phyloP scores from a whole-genome alignment of 2,888 invertebrate species.

The Rugalucina vietnamica region DNA sequence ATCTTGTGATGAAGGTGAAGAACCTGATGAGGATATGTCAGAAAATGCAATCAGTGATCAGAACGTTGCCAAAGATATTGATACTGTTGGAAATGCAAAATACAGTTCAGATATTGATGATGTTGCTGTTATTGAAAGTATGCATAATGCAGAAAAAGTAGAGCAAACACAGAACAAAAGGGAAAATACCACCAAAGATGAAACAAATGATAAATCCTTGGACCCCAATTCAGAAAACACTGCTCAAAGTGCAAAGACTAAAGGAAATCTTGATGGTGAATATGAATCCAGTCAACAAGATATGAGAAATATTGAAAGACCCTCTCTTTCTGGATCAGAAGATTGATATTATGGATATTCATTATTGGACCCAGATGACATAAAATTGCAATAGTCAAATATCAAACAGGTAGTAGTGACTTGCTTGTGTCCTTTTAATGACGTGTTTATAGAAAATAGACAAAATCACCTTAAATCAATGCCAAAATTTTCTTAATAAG shows the following conservation, averaged over 20 bases:
- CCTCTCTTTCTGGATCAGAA: not conserved
- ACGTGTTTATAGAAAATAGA: too few relatives aligned
- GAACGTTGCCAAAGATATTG: too few relatives aligned
- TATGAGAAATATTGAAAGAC: conserved; percentile 3
- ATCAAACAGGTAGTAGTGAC: too few relatives aligned
- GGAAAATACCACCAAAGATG: not conserved
- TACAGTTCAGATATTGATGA: not conserved
- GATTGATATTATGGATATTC: too few relatives aligned
- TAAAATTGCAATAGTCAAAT: too few relatives aligned
- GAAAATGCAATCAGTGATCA: too few relatives aligned
- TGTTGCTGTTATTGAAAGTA: too few relatives aligned
- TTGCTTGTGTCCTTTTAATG: too few relatives aligned
- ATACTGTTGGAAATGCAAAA: not conserved
- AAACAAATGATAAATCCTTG: not conserved
- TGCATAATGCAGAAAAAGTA: not conserved
- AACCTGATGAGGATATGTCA: not conserved
- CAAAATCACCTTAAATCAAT: too few relatives aligned
- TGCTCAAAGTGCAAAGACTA: not conserved
- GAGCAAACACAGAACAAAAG: not conserved
- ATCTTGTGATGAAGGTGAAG: not conserved
- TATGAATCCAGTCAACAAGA: not conserved
- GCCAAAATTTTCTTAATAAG: too few relatives aligned
- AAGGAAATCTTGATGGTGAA: not conserved
- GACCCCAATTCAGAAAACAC: not conserved
- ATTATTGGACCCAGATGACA: too few relatives aligned